Conservation (phyloP, 2,113 vertebrate species). For the Vanacampus margaritifer region DNA sequence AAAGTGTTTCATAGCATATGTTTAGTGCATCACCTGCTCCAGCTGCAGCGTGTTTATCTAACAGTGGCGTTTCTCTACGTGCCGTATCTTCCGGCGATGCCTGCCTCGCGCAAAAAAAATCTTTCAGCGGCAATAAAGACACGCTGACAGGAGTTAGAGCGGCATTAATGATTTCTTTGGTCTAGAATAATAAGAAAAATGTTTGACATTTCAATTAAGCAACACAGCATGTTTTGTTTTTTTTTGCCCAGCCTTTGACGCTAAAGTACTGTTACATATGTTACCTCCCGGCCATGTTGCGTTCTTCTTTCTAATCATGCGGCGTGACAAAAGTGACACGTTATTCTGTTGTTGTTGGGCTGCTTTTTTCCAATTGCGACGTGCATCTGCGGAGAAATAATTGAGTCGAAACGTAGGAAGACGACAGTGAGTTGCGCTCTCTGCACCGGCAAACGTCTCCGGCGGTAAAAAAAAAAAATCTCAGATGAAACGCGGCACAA, state of each 20-base stretch:
- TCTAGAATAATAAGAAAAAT: constrained; percentile 9
- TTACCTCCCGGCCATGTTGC: neutral
- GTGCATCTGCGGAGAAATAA: constrained; percentile 36
- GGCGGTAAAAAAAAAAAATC: constrained; percentile 16
- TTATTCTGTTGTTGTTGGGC: constrained; percentile 8
- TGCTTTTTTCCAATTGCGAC: constrained; percentile 15
- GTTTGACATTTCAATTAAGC: constrained; percentile 17
- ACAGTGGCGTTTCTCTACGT: constrained; percentile 20
- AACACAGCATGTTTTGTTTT: neutral
- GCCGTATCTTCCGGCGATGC: neutral
- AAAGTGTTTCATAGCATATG: constrained; percentile 8
- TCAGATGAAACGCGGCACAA: neutral
- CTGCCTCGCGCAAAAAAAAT: neutral
- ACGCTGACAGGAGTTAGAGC: constrained; percentile 9
- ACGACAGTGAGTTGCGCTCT: constrained; percentile 30
- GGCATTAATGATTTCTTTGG: constrained; percentile 13
- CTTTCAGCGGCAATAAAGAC: constrained; percentile 23
- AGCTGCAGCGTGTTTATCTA: constrained; percentile 9
- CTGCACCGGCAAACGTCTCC: constrained; percentile 17
- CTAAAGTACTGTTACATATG: neutral
- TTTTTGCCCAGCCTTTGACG: constrained; percentile 12
- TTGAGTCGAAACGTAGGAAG: constrained; percentile 42
- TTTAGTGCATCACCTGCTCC: constrained; percentile 14
- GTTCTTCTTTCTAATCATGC: constrained; percentile 5
- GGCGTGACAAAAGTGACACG: constrained; percentile 6